These are phyloP conservation scores for Diarsia rubi DNA, from an alignment of 2,888 invertebrate genomes.

Conservation along the genomic window DNA sequence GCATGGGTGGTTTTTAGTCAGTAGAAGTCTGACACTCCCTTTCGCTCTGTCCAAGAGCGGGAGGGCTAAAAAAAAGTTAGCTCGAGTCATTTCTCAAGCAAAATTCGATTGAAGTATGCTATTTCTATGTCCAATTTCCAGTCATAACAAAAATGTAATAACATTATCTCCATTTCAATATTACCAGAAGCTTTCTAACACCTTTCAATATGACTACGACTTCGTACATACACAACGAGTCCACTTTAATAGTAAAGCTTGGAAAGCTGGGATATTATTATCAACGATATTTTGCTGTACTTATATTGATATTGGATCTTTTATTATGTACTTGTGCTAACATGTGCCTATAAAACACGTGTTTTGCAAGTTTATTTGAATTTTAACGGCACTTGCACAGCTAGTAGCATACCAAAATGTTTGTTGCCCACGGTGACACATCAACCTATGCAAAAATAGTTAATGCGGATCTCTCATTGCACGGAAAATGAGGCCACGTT, in stretches of 20 bases:
- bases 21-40: too few species aligned
- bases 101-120: neutral
- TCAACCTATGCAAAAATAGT: too few species aligned
- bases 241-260: neutral
- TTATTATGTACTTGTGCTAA: slow-evolving; percentile 20
- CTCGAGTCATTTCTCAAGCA: neutral
- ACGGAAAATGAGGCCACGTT: too few species aligned
- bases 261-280: slow-evolving; percentile 36
- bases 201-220: slow-evolving; percentile 25
- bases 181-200: slow-evolving; percentile 29
- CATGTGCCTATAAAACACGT: slow-evolving; percentile 15
- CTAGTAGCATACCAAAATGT: neutral
- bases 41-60: too few species aligned
- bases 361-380: slow-evolving; percentile 15
- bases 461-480: too few species aligned
- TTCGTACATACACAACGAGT: slow-evolving; percentile 13
- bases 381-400: slow-evolving; percentile 8
- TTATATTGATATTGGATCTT: slow-evolving; percentile 15
- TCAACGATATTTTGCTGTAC: slow-evolving; percentile 17
- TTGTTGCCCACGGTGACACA: too few species aligned
- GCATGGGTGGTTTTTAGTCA: too few species aligned
- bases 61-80: too few species aligned
- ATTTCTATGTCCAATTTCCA: neutral
- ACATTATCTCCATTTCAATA: neutral
- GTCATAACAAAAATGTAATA: slow-evolving; percentile 2